Base-by-base conservation (phyloP, 1,140 invertebrate species). In the Cherax destructor region DNA sequence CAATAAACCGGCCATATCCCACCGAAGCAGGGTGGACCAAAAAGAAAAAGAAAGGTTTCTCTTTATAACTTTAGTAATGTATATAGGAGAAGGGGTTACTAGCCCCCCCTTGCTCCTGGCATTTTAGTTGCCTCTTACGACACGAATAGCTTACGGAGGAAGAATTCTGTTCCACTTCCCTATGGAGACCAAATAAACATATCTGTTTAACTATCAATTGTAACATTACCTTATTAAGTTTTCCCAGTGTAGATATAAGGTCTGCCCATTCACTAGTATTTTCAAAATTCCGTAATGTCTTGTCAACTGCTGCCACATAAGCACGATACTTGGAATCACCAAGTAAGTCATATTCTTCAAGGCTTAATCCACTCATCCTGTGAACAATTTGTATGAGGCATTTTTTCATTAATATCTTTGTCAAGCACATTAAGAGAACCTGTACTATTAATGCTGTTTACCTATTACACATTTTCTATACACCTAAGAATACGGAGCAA, bases 251-350 rank as follows among this genome's bases (percentile, higher is more conserved):
- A 84, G 97, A 97, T 93, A 99, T 99, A 49, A 99, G 95, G 95
- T 99, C 98, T 91, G 98, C 97, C 98, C 98, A 99, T 96, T 99
- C 98, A 94, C 97, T 98, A 41, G 98, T 98, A 93, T 97, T 98
- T 94, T 99, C 98, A 95, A 99, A 99, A 94, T 96, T 97, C 94
- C 98, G 98, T 49, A 99, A 94, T 65, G 97, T 97, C 94, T 98
- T 99, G 94, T 99, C 98, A 72, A 99, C 96, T 72, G 96, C 96
- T 77, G 96, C 96, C 74, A 97, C 97, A 95, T 97, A 97, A 88
- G 95, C 96, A 21, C 93, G 90, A 88, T 93, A 98, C 94, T 98
- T 98, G 9, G 96, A 95, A 94, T 97, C 97, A 92, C 96, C 96
- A 95, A 97, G 96, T 11, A 97, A 94, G 92, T 97, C 97, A 93